Conservation (phyloP, 2,797 vertebrate species). For the Manis javanica region DNA sequence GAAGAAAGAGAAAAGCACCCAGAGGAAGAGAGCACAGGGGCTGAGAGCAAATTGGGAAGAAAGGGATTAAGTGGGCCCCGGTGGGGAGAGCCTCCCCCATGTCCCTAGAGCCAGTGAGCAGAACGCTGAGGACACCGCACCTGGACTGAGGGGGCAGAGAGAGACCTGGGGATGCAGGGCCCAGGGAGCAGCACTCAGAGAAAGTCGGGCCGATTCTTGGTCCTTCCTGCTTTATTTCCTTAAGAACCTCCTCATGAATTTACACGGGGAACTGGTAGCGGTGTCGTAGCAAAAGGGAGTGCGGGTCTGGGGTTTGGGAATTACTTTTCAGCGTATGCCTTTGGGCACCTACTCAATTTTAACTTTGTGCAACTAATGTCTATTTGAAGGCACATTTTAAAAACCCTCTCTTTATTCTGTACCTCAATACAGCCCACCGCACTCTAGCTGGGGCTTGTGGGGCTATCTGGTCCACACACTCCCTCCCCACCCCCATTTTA, state of each 20-base stretch:
- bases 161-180: not conserved
- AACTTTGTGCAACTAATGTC: not conserved
- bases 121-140: not conserved
- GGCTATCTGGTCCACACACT: not conserved
- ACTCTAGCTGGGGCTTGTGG: not conserved
- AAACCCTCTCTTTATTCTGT: not conserved
- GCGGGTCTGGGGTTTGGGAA: not conserved
- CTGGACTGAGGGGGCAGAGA: fast-evolving
- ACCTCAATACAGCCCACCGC: not conserved
- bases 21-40: not conserved
- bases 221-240: not conserved
- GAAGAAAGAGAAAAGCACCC: not conserved
- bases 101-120: fast-evolving
- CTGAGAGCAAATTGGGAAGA: not conserved
- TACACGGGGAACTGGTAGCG: not conserved
- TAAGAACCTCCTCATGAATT: not conserved
- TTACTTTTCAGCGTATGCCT: not conserved
- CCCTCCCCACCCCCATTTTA: not conserved
- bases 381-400: not conserved
- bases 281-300: fast-evolving
- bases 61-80: fast-evolving
- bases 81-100: fast-evolving
- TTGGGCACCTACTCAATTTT: not conserved
- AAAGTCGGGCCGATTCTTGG: not conserved
- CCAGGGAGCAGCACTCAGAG: not conserved